Evolutionary conservation across 2,797 vertebrate genomes (phyloP).

Genomic region (Sebastes iracundus): DNA sequence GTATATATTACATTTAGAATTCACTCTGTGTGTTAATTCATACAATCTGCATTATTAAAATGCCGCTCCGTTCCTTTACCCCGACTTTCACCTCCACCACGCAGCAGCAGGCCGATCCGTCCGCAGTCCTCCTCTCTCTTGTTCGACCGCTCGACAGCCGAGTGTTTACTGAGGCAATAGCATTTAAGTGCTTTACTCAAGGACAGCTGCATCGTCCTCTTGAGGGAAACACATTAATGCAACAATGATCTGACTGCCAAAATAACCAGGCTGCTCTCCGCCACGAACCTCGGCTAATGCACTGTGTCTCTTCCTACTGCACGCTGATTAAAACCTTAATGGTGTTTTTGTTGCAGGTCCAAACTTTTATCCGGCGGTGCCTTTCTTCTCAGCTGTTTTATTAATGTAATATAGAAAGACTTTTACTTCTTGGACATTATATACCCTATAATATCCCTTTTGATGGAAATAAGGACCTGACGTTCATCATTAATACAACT

Average conservation of each 20-base stretch:
- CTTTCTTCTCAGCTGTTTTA: conserved; percentile 36
- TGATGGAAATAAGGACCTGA: conserved; percentile 20
- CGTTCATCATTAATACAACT: neutral
- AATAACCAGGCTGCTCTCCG: conserved; percentile 56
- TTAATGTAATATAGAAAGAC: conserved; percentile 11
- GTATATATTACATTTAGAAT: neutral
- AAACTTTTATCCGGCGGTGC: conserved; percentile 48
- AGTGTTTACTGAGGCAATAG: conserved; percentile 75
- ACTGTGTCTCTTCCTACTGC: conserved; percentile 43
- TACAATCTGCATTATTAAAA: conserved; percentile 20
- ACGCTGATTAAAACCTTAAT: conserved; percentile 70
- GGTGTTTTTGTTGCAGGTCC: conserved; percentile 66
- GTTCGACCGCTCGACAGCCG: conserved; percentile 35
- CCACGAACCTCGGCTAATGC: conserved; percentile 58
- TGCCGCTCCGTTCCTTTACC: neutral
- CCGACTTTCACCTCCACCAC: conserved; percentile 12
- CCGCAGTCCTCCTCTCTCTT: conserved; percentile 20
- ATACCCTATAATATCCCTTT: neutral
- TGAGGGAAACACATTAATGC: conserved; percentile 75
- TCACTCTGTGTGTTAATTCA: neutral
- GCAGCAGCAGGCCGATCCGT: conserved; percentile 20
- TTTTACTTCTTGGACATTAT: neutral
- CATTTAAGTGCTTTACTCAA: conserved; percentile 79
- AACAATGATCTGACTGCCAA: conserved; percentile 75
- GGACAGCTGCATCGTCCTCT: conserved; percentile 75